phyloP scores from a whole-genome alignment of 30 jellyfish, hydroid and myxozoan species.

The Pseudorhiza aurosa region DNA sequence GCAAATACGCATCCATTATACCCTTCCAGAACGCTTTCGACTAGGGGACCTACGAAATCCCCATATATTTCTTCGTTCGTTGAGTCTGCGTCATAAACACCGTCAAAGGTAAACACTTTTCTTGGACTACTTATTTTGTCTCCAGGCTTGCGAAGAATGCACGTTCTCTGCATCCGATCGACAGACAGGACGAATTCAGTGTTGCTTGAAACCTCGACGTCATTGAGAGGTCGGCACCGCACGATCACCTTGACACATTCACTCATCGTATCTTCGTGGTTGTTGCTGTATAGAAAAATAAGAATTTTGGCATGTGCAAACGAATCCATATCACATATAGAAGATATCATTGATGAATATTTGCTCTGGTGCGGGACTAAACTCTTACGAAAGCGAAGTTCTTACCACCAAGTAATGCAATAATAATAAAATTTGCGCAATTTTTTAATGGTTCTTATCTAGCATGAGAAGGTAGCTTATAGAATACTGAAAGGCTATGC shows the following conservation, averaged over 20 bases:
- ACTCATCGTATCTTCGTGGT: conserved; percentile 79
- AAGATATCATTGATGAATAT: no score
- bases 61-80: conserved; percentile 91
- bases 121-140: conserved; percentile 76
- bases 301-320: no score
- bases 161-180: conserved; percentile 85
- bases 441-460: no score
- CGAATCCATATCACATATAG: no score
- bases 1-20: conserved; percentile 98
- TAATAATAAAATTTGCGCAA: no score
- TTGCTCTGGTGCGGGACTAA: no score
- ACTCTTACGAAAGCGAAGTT: no score
- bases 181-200: conserved; percentile 80
- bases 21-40: conserved; percentile 92
- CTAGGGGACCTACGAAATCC: conserved; percentile 93
- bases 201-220: conserved; percentile 61
- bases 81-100: conserved; percentile 89
- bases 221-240: conserved; percentile 96
- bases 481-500: no score
- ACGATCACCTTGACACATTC: conserved; percentile 94
- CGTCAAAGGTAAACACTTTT: conserved; percentile 89
- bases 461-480: no score
- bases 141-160: conserved; percentile 85
- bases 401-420: no score
- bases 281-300: conserved; percentile 10